Conservation (phyloP, 1,140 invertebrate genomes). For the Neodiprion virginianus region DNA sequence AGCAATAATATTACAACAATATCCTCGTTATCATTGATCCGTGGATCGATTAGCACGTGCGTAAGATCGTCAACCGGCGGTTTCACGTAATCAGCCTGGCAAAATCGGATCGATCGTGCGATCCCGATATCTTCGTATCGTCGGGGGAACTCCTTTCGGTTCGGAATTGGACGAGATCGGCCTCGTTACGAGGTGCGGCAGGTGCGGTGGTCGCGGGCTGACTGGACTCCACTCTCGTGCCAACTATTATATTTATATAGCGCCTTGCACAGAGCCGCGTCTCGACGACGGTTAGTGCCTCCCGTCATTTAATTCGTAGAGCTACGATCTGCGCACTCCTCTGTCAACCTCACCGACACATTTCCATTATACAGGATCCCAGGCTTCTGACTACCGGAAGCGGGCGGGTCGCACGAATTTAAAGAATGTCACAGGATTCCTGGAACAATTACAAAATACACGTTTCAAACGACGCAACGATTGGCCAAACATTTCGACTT, state of each 20-base stretch:
- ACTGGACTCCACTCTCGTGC: slow-evolving; percentile 51
- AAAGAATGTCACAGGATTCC: too few relatives aligned
- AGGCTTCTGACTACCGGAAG: too few relatives aligned
- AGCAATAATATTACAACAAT: background rate
- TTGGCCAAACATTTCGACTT: too few relatives aligned
- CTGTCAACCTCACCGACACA: too few relatives aligned
- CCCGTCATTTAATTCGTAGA: background rate
- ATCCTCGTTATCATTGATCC: slow-evolving; percentile 5
- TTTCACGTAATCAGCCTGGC: background rate
- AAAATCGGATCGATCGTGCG: background rate
- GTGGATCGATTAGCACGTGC: background rate
- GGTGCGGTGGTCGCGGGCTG: slow-evolving; percentile 53
- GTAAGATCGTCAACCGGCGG: background rate
- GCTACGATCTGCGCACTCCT: background rate
- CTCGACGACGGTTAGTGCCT: background rate
- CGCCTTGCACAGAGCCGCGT: background rate
- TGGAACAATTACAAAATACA: background rate
- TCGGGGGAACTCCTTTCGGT: background rate
- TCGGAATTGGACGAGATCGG: slow-evolving; percentile 15
- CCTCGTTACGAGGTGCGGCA: slow-evolving; percentile 43
- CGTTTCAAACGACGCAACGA: too few relatives aligned
- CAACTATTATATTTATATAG: slow-evolving; percentile 58
- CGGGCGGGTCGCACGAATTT: too few relatives aligned
- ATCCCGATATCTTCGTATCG: background rate
- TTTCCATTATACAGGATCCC: too few relatives aligned